A percentile compares a stretch with the other conserved stretches of the same genome.
phyloP scores from a whole-genome alignment of 2,888 invertebrate genomes.

The Matsumyia berberina region DNA sequence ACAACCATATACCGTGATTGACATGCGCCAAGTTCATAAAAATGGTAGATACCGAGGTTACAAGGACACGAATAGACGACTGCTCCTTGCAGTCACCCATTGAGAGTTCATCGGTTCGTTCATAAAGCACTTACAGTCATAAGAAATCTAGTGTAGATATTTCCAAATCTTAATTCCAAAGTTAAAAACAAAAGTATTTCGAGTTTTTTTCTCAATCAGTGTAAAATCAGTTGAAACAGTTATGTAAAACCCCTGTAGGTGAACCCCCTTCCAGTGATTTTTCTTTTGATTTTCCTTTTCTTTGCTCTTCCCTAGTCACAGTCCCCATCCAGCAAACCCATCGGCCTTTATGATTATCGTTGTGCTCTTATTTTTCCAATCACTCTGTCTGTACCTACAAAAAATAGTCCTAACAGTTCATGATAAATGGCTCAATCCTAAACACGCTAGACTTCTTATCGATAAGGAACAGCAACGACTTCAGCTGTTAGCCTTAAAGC shows the following conservation, averaged over 20 bases:
- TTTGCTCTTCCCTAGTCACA: not conserved
- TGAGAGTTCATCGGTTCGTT: slow-evolving; percentile 49
- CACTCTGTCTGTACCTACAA: slow-evolving; percentile 84
- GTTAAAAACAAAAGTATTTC: not conserved
- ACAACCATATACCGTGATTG: slow-evolving; percentile 20
- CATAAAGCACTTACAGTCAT: slow-evolving; percentile 10
- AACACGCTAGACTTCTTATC: slow-evolving; percentile 82
- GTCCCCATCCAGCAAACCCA: not conserved
- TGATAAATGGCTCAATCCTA: slow-evolving; percentile 83
- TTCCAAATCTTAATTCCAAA: not conserved
- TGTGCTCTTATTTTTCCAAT: slow-evolving; percentile 83
- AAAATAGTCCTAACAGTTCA: slow-evolving; percentile 82
- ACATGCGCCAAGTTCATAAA: slow-evolving; percentile 50
- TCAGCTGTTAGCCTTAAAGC: slow-evolving; percentile 61
- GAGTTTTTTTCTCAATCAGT: not conserved
- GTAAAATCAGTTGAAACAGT: slow-evolving; percentile 1
- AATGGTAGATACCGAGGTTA: slow-evolving; percentile 48
- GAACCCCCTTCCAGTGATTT: not conserved
- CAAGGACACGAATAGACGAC: slow-evolving; percentile 43
- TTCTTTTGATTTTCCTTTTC: not conserved
- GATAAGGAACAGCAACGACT: slow-evolving; percentile 76
- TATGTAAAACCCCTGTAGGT: not conserved
- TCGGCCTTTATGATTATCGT: slow-evolving; percentile 83
- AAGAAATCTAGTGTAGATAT: slow-evolving; percentile 58
- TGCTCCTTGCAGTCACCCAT: slow-evolving; percentile 65